These are phyloP conservation scores for Numenius phaeopus DNA, from an alignment of 2,797 vertebrate species.

Conservation along the genomic window DNA sequence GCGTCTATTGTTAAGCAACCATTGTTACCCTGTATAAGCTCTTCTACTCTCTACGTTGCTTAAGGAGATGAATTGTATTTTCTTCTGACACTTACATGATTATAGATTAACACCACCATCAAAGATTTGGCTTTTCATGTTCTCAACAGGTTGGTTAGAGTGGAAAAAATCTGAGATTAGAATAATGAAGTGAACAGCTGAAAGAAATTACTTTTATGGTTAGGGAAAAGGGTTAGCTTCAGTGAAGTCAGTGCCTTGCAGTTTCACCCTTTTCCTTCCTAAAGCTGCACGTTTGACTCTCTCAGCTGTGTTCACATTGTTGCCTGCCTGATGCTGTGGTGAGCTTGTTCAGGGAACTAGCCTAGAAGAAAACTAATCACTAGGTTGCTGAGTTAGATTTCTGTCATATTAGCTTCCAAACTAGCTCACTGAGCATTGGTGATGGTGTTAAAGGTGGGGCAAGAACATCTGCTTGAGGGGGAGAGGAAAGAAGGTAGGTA, in stretches of 20 bases:
- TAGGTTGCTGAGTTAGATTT: not conserved
- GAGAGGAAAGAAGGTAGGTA: not conserved
- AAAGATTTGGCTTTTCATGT: slow-evolving; percentile 38
- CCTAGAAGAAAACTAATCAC: not conserved
- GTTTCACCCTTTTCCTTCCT: not conserved
- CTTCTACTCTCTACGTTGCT: not conserved
- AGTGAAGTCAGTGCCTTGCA: not conserved
- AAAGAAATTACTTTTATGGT: not conserved
- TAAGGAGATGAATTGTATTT: slow-evolving; percentile 33
- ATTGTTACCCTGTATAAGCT: slow-evolving; percentile 3
- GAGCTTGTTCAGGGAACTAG: not conserved
- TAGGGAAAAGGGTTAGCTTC: not conserved
- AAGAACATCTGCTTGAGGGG: not conserved
- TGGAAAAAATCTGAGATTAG: not conserved
- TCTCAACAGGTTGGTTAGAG: not conserved
- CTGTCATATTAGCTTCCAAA: not conserved
- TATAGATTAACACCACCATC: slow-evolving; percentile 20
- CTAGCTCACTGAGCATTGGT: not conserved
- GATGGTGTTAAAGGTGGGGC: not conserved
- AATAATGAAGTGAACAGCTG: not conserved
- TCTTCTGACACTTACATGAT: slow-evolving; percentile 24
- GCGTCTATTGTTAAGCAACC: slow-evolving; percentile 26
- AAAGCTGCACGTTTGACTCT: not conserved
- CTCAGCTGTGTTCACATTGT: not conserved
- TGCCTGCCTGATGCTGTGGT: not conserved